These are phyloP conservation scores for Siphlonurus alternatus DNA, from an alignment of 2,888 invertebrate genomes.

Conservation along the genomic window DNA sequence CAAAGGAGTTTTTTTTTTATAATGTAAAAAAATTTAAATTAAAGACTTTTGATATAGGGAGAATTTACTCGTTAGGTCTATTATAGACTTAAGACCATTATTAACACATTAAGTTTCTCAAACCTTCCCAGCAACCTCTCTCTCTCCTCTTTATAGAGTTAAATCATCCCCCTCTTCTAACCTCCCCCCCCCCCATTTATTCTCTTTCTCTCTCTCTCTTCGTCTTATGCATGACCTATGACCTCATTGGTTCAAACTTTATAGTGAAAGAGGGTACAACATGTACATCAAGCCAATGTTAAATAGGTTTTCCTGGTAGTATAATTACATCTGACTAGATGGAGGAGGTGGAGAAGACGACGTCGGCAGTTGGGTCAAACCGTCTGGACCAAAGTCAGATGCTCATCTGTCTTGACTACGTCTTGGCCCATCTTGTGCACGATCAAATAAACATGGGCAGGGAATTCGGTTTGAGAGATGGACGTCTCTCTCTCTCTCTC, in stretches of 20 bases:
- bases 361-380: not conserved
- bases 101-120: not conserved
- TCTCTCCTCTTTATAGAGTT: not conserved
- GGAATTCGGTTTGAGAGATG: not conserved
- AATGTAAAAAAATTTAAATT: not conserved
- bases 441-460: conserved; percentile 4
- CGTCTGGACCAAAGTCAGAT: not conserved
- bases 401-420: not conserved
- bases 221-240: not conserved
- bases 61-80: not conserved
- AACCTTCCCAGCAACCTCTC: not conserved
- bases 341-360: no score
- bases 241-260: not conserved
- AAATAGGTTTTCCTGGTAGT: not conserved
- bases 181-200: not conserved
- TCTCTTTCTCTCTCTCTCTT: not conserved
- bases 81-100: not conserved
- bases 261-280: no score
- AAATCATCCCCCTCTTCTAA: not conserved
- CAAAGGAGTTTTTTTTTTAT: not conserved
- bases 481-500: not conserved
- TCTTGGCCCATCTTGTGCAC: not conserved
- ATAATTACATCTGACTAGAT: not conserved
- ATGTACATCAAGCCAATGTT: not conserved
- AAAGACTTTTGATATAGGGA: not conserved